phyloP scores from a whole-genome alignment of 2,888 invertebrate genomes.

The Chymomyza caudatula region DNA sequence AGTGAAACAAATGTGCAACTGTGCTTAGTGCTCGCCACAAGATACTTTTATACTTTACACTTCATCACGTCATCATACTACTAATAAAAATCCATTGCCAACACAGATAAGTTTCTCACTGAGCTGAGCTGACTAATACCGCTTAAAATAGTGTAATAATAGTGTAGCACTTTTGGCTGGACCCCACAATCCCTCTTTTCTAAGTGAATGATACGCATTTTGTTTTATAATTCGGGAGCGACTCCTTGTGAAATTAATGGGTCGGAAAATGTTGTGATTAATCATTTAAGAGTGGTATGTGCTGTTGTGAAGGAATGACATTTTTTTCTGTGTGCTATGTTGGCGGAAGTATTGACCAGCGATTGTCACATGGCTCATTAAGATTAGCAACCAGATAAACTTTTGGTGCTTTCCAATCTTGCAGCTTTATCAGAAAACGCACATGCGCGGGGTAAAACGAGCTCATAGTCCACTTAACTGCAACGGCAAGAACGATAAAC shows the following conservation, averaged over 20 bases:
- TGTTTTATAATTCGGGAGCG: too few species aligned
- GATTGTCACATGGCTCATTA: constrained; percentile 47
- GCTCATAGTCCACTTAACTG: neutral
- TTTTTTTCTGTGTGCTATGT: neutral
- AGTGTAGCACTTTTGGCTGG: neutral
- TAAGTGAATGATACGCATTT: too few species aligned
- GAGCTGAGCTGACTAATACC: too few species aligned
- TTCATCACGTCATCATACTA: too few species aligned
- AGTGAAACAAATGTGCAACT: too few species aligned
- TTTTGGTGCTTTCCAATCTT: constrained; percentile 40
- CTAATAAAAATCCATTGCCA: too few species aligned
- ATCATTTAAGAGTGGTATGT: constrained; percentile 43
- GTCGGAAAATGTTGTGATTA: constrained; percentile 73
- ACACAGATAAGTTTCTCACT: too few species aligned
- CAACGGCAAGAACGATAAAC: neutral
- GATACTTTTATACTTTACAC: too few species aligned
- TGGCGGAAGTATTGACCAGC: neutral
- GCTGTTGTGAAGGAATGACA: constrained; percentile 21
- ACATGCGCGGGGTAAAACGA: neutral
- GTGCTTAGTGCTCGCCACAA: too few species aligned
- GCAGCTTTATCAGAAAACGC: constrained; percentile 52
- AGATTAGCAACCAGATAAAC: constrained; percentile 48
- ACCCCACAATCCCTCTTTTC: neutral
- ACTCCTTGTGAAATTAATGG: constrained; percentile 63
- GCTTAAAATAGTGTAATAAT: neutral